Evolutionary conservation across 2,797 vertebrate genomes (phyloP).

Genomic region (Ispidina lecontei): DNA sequence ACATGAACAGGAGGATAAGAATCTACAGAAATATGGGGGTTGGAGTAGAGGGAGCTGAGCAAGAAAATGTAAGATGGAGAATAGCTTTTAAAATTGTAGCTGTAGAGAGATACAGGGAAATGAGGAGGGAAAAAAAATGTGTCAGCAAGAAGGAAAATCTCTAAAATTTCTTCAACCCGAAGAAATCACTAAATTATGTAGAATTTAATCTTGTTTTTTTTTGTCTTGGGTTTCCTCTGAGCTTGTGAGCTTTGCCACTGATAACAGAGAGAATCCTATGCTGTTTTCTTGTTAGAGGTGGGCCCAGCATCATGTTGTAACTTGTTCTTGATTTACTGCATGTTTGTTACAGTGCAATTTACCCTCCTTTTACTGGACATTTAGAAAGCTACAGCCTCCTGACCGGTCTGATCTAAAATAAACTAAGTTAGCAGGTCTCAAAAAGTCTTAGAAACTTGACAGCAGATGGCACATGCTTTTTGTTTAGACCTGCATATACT

Average conservation of each 20-base stretch:
- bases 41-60: not conserved
- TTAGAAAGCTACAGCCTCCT: not conserved
- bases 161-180: not conserved
- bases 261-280: not conserved
- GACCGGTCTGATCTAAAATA: conserved; percentile 4
- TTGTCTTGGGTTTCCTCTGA: not conserved
- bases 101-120: not conserved
- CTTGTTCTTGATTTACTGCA: not conserved
- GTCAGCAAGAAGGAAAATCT: not conserved
- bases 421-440: conserved; percentile 18
- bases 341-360: not conserved
- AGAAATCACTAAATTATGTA: not conserved
- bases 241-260: not conserved
- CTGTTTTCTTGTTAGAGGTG: not conserved
- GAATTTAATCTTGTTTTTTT: not conserved
- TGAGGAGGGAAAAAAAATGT: not conserved
- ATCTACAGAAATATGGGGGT: not conserved
- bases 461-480: conserved; percentile 65
- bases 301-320: not conserved
- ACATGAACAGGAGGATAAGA: not conserved
- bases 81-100: not conserved
- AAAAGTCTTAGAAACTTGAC: conserved; percentile 16
- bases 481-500: conserved; percentile 63
- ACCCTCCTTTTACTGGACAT: not conserved
- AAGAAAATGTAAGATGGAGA: not conserved